Evolutionary conservation across 2,113 vertebrate genomes (phyloP).

Genomic region (Callospermophilus lateralis): DNA sequence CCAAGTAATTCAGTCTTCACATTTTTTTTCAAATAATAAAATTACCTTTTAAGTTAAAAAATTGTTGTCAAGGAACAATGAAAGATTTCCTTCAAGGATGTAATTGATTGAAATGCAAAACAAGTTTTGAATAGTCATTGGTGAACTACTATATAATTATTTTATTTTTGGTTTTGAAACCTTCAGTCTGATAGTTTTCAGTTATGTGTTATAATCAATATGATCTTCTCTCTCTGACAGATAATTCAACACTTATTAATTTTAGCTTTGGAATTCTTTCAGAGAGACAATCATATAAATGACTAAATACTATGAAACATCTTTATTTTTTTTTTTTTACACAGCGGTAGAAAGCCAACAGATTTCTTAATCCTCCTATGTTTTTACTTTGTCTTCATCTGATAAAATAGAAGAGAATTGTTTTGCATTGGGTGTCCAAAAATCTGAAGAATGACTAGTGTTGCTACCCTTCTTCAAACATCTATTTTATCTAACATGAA

Average conservation of each 20-base stretch:
- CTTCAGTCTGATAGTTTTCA: constrained; percentile 51
- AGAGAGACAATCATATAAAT: constrained; percentile 42
- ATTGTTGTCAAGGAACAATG: constrained; percentile 73
- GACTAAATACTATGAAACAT: constrained; percentile 36
- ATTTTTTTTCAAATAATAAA: constrained; percentile 60
- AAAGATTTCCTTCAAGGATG: constrained; percentile 64
- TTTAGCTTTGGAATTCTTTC: constrained; percentile 70
- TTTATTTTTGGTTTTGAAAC: constrained; percentile 77
- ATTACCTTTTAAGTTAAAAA: constrained; percentile 62
- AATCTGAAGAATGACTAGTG: not conserved
- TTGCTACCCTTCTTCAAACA: not conserved
- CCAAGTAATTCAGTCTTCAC: constrained; percentile 34
- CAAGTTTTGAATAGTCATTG: constrained; percentile 70
- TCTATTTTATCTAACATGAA: constrained; percentile 9
- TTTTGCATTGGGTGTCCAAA: not conserved
- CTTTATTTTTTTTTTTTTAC: constrained; percentile 1
- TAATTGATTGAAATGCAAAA: constrained; percentile 76
- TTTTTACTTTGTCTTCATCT: constrained; percentile 31
- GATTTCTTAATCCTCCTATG: not conserved
- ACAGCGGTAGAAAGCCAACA: constrained; percentile 12
- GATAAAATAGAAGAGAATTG: constrained; percentile 32
- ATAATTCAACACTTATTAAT: constrained; percentile 73
- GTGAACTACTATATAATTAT: constrained; percentile 61
- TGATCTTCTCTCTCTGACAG: constrained; percentile 64
- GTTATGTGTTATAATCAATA: constrained; percentile 64